Conservation (phyloP, 1,140 invertebrate species). For the Leptoteleia sp. region DNA sequence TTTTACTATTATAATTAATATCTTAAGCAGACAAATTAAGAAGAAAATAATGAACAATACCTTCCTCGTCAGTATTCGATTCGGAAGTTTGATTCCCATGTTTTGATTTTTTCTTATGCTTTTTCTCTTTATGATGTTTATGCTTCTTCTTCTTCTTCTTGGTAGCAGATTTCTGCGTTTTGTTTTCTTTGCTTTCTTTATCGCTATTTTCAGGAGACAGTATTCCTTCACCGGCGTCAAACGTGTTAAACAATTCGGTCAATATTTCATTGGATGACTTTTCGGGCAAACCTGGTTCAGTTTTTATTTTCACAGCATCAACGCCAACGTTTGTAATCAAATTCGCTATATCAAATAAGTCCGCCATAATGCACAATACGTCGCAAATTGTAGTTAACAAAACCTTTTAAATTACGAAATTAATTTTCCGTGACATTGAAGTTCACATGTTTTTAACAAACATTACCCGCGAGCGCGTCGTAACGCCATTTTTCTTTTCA, state of each 20-base stretch:
- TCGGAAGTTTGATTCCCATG: conserved; percentile 78
- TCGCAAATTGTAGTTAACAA: too few species aligned
- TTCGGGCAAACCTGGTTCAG: conserved; percentile 78
- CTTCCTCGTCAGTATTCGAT: conserved; percentile 77
- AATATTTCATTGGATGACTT: conserved; percentile 90
- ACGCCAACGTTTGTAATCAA: conserved; percentile 78
- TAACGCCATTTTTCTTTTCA: too few species aligned
- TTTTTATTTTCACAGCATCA: conserved; percentile 79
- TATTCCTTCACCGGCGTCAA: conserved; percentile 80
- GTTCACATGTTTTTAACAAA: too few species aligned
- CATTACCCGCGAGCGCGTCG: too few species aligned
- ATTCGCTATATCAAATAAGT: conserved; percentile 79
- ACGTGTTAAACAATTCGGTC: conserved; percentile 88
- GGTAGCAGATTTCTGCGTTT: conserved; percentile 79
- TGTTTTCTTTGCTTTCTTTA: conserved; percentile 64
- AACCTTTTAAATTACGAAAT: too few species aligned
- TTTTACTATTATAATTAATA: too few species aligned
- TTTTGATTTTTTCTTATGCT: conserved; percentile 81
- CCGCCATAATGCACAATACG: conserved; percentile 76
- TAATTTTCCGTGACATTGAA: too few species aligned
- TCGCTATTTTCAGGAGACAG: conserved; percentile 49
- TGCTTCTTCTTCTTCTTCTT: conserved; percentile 82
- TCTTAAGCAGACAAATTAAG: too few species aligned
- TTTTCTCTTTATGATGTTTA: conserved; percentile 81
- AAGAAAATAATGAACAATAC: conserved; percentile 24